Base-by-base conservation (phyloP, 2,888 invertebrate genomes). In the Tromatobia lineatoria region DNA sequence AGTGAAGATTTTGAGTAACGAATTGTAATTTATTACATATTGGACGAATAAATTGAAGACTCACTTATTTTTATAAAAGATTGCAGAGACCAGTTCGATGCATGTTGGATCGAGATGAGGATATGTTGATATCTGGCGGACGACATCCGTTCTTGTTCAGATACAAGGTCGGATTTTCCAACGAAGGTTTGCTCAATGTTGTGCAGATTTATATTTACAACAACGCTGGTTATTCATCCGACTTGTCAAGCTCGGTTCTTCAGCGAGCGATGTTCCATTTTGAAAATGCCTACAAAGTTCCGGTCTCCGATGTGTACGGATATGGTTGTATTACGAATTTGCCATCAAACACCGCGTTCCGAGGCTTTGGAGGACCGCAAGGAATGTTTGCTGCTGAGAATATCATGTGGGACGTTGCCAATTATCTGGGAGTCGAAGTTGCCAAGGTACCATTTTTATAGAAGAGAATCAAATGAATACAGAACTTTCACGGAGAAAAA, bases 81-180 rank as follows among this genome's bases (percentile, higher is more conserved):
- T 94, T 97, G 4, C 95, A 96, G 64, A 95, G 96, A 86, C 98
- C 99, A 0, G 96, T 99, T 0, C 95, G 98, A 38, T 96, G 97
- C 87, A 97, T 98, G 96, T 93, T 99, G 74, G 99, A 99, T 92
- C 95, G 99, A 85, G 98, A 99, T 89, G 99, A 99, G 94, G 99
- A 99, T 92, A 99, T 99, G 97, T 94, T 96, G 88, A 96, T 97
- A 90, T 97, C 97, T 0, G 99, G 99, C 6, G 97, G 96, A 0
- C 95, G 99, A 83, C 98, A 99, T 95, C 99, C 99, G 0, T 98
- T 98, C 93, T 94, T 97, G 47, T 96, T 96, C 76, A 97, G 96
- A 91, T 99, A 99, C 92, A 98, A 97, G 95, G 96, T 97, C 25
- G 98, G 96, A 3, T 97, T 97, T 88, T 96, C 95, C 42, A 95